Conservation (phyloP, 2,797 vertebrate genomes). For the Myripristis jacobus region DNA sequence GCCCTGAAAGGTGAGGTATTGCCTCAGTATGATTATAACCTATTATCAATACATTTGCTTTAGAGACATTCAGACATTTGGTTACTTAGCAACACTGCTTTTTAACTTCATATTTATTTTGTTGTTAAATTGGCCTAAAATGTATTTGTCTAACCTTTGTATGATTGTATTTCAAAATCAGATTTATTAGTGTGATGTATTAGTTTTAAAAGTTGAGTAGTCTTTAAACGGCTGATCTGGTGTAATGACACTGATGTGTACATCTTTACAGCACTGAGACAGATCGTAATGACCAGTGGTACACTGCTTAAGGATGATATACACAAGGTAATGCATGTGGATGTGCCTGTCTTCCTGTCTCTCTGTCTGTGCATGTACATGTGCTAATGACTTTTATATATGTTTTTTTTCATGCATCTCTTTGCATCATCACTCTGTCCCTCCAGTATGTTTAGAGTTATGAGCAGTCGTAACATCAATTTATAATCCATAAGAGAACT, state of each 20-base stretch:
- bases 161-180: no score
- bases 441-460: no score
- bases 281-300: slow-evolving; percentile 85
- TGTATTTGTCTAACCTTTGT: no score
- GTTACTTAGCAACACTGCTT: no score
- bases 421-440: no score
- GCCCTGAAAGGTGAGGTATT: slow-evolving; percentile 86
- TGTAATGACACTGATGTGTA: neutral
- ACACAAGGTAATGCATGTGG: slow-evolving; percentile 86
- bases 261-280: slow-evolving; percentile 81
- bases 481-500: no score
- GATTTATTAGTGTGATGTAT: no score
- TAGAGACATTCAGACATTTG: neutral
- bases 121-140: no score
- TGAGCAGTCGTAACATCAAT: no score
- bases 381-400: no score
- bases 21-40: neutral
- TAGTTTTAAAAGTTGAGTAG: neutral
- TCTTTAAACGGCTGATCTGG: neutral
- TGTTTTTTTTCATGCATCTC: no score
- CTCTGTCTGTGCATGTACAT: neutral
- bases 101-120: no score
- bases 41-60: neutral
- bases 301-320: slow-evolving; percentile 89
- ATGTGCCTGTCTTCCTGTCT: neutral